Percentiles rank a stretch among this genome's conserved stretches.
These are phyloP conservation scores for Bergia sp. DNA, from an alignment of 92 coral and sea anemone species.

Conservation along the genomic window DNA sequence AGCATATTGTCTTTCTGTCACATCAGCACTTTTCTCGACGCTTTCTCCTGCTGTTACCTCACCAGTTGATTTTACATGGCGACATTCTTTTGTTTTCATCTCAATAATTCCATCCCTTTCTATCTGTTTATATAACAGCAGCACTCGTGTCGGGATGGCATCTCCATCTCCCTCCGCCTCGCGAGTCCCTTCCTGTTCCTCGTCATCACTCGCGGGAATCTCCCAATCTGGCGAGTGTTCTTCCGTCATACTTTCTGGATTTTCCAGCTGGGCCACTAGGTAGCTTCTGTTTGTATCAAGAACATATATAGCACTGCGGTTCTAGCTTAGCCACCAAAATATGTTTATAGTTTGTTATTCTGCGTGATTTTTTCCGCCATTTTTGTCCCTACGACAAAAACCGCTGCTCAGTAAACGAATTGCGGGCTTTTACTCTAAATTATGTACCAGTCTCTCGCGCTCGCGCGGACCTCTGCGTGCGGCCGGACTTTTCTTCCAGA, in stretches of 20 bases:
- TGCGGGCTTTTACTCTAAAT: not conserved
- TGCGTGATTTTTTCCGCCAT: conserved; percentile 14
- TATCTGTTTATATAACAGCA: conserved; percentile 42
- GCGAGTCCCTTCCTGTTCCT: not conserved
- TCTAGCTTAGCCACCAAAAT: not conserved
- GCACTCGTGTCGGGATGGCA: conserved; percentile 34
- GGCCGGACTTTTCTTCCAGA: not conserved
- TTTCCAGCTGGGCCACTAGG: not conserved
- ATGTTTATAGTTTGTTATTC: not conserved
- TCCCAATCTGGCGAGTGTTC: conserved; percentile 17
- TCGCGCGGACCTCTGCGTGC: not conserved
- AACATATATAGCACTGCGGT: not conserved
- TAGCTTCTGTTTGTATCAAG: not conserved
- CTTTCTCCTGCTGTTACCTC: conserved; percentile 11
- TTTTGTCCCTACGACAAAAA: not conserved
- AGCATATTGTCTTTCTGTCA: not conserved
- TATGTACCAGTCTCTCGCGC: not conserved
- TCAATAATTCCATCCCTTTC: conserved; percentile 31
- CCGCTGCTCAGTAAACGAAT: conserved; percentile 25
- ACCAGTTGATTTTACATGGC: not conserved
- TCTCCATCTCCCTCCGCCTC: not conserved
- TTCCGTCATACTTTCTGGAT: conserved; percentile 31
- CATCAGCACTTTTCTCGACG: not conserved
- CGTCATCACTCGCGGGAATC: conserved; percentile 41
- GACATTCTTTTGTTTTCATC: conserved; percentile 36